Percentiles rank a stretch among this genome's conserved stretches.
These are phyloP conservation scores for Trachythela sp. DNA, from an alignment of 64 coral and sea anemone species.

Conservation along the genomic window DNA sequence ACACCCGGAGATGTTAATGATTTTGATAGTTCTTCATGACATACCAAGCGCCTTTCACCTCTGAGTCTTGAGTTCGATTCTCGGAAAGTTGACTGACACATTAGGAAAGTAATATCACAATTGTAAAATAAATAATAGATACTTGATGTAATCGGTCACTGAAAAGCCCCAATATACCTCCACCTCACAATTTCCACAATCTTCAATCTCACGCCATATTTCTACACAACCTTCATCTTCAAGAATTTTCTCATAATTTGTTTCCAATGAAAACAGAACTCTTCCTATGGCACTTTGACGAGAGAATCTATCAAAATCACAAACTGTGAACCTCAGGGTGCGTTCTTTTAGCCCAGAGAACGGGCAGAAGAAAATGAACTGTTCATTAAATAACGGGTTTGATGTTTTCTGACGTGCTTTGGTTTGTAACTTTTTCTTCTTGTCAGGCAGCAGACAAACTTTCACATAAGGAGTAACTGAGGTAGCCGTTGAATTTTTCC, in stretches of 20 bases:
- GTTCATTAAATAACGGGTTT: constrained; percentile 83
- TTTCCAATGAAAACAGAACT: constrained; percentile 60
- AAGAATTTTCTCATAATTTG: constrained; percentile 29
- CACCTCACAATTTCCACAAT: neutral
- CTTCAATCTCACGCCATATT: constrained; percentile 75
- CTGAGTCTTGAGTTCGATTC: no score
- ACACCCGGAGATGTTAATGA: no score
- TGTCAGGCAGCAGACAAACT: constrained; percentile 80
- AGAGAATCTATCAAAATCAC: constrained; percentile 92
- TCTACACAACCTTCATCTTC: constrained; percentile 44
- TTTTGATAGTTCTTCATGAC: no score
- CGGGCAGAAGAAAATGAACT: constrained; percentile 78
- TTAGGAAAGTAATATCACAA: no score
- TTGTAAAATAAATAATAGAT: no score
- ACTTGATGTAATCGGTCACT: no score
- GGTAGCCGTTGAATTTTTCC: neutral
- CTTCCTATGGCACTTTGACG: constrained; percentile 89
- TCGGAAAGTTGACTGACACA: no score
- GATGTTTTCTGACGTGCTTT: constrained; percentile 61
- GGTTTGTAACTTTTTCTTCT: constrained; percentile 75
- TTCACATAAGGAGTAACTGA: constrained; percentile 33
- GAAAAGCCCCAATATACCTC: no score
- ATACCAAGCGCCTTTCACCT: no score
- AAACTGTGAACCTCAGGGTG: constrained; percentile 72
- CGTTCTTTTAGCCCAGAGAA: constrained; percentile 45